Conservation (phyloP, 2,113 vertebrate genomes). For the Propithecus coquereli region DNA sequence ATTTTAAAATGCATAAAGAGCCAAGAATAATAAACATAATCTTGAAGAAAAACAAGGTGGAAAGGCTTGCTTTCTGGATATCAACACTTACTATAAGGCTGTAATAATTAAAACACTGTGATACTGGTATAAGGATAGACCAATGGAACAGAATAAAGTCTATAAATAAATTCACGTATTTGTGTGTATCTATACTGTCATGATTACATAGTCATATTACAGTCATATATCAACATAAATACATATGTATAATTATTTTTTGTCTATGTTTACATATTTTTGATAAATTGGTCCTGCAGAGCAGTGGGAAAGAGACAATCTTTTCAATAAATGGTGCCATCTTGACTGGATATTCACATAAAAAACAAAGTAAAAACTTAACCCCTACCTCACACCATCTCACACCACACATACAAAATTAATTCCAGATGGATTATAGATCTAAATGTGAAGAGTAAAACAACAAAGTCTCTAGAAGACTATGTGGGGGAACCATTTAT, state of each 20-base stretch:
- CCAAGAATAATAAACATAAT: background rate
- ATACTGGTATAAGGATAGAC: background rate
- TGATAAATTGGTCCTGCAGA: background rate
- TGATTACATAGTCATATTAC: background rate
- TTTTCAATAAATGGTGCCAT: background rate
- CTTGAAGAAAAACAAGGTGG: background rate
- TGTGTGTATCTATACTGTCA: background rate
- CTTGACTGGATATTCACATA: background rate
- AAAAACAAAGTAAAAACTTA: slow-evolving; percentile 29
- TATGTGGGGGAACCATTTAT: background rate
- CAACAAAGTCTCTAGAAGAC: background rate
- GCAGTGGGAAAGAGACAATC: background rate
- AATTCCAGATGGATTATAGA: background rate
- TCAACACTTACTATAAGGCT: background rate
- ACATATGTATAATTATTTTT: background rate
- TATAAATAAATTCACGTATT: background rate
- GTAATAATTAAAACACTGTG: background rate
- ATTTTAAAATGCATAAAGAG: background rate
- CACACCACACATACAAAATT: background rate
- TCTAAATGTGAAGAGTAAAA: slow-evolving; percentile 11
- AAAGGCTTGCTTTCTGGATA: background rate
- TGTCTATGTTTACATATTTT: background rate
- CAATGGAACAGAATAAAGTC: background rate
- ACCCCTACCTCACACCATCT: background rate
- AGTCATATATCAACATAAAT: background rate